phyloP scores from a whole-genome alignment of 2,797 vertebrate genomes.

The Gadopsis bispinosus region DNA sequence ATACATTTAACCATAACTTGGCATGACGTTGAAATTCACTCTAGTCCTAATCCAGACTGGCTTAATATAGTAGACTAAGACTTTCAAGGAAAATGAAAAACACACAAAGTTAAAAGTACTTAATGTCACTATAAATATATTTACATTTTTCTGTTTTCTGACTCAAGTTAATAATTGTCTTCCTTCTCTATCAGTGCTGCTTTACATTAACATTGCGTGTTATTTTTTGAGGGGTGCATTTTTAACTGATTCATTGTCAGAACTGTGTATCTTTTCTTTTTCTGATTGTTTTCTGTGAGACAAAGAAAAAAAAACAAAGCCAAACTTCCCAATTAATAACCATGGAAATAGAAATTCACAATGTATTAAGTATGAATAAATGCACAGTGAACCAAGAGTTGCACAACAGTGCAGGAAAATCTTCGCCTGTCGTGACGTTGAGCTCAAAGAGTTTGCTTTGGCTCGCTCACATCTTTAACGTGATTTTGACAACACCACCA shows the following conservation, averaged over 20 bases:
- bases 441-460: slow-evolving; percentile 35
- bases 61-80: not conserved
- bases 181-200: not conserved
- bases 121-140: not conserved
- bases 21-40: too few species aligned
- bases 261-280: too few species aligned
- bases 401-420: not conserved
- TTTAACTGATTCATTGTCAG: too few species aligned
- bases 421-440: slow-evolving; percentile 6
- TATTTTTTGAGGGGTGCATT: too few species aligned
- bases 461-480: slow-evolving; percentile 18
- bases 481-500: slow-evolving; percentile 51
- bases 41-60: not conserved
- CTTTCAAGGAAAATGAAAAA: not conserved
- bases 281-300: too few species aligned
- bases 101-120: not conserved
- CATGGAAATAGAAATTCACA: not conserved
- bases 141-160: too few species aligned
- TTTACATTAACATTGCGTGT: not conserved
- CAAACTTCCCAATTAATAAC: not conserved
- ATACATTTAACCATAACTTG: not conserved
- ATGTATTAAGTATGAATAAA: not conserved
- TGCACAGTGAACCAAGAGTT: not conserved
- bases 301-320: not conserved
- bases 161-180: not conserved